Evolutionary conservation across 2,113 vertebrate species (phyloP).

Genomic region (zebrafish (Danio rerio)): GRCz12tu NC_133200.1:9241501-9242000

Average conservation of each 20-base stretch:
- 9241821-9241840: conserved; percentile 67
- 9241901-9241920: neutral
- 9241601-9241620: conserved; percentile 73
- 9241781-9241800: neutral
- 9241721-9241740: conserved; percentile 68
- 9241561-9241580: conserved; percentile 67
- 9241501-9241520: too few species aligned
- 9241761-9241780: conserved; percentile 76
- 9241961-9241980: too few species aligned
- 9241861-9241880: conserved; percentile 62
- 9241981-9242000: too few species aligned
- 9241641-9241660: neutral
- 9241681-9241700: too few species aligned
- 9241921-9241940: neutral
- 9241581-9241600: conserved; percentile 74
- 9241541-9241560: conserved; percentile 25
- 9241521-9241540: too few species aligned
- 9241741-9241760: conserved; percentile 69
- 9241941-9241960: neutral
- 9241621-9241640: neutral
- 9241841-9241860: conserved; percentile 74
- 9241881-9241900: too few species aligned
- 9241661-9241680: neutral
- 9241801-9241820: conserved; percentile 53
- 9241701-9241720: neutral